phyloP scores from a whole-genome alignment of 2,797 vertebrate species.

The Tangara arthus region DNA sequence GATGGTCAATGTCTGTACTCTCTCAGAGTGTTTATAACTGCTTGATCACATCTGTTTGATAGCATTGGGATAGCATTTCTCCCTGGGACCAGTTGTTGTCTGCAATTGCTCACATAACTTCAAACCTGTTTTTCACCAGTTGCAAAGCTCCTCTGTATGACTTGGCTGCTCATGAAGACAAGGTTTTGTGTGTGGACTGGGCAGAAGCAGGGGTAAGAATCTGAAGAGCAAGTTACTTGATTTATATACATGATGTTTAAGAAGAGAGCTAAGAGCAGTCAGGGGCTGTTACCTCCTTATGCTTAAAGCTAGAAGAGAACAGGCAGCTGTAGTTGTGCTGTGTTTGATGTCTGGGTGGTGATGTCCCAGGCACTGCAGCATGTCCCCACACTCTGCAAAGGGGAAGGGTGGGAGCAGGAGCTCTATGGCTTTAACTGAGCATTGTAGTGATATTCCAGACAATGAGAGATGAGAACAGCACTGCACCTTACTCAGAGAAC shows the following conservation, averaged over 20 bases:
- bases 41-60: background rate
- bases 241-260: background rate
- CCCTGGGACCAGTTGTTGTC: background rate
- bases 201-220: conserved; percentile 90
- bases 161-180: conserved; percentile 94
- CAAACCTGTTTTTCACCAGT: conserved; percentile 70
- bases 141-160: conserved; percentile 96
- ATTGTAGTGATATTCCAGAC: background rate
- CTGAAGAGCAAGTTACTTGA: background rate
- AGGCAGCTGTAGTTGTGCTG: background rate
- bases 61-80: background rate
- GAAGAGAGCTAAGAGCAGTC: background rate
- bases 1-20: background rate
- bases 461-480: background rate
- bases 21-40: background rate
- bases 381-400: background rate
- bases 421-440: background rate
- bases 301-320: background rate
- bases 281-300: background rate
- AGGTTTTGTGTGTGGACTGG: conserved; percentile 96
- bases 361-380: fast-evolving
- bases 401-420: background rate
- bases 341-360: background rate
- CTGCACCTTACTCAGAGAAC: background rate
- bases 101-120: background rate